These are phyloP conservation scores for Ceyx cyanopectus DNA, from an alignment of 2,113 vertebrate species.

Conservation along the genomic window DNA sequence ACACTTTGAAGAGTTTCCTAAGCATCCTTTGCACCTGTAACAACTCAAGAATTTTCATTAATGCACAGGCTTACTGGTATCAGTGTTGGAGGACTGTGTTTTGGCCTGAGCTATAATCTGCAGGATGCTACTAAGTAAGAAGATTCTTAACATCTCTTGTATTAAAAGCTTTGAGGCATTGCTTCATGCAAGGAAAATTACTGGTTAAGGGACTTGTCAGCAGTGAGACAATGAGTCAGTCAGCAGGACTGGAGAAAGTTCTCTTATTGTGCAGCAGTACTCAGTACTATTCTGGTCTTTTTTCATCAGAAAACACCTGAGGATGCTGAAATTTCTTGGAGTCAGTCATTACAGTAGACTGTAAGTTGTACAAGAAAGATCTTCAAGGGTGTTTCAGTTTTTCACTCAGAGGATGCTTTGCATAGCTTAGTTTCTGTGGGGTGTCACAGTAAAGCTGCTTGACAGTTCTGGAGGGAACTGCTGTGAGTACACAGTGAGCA, in stretches of 20 bases:
- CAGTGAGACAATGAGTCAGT: neutral
- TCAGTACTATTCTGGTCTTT: neutral
- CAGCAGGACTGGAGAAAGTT: neutral
- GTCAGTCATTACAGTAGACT: neutral
- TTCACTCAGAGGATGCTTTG: neutral
- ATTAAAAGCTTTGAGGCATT: neutral
- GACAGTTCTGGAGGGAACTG: neutral
- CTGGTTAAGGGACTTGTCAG: neutral
- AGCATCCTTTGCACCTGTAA: neutral
- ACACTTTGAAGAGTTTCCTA: neutral
- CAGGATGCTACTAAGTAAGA: neutral
- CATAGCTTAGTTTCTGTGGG: neutral
- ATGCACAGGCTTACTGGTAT: neutral
- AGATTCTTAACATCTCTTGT: neutral
- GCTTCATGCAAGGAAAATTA: neutral
- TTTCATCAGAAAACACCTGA: neutral
- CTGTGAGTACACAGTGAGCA: neutral
- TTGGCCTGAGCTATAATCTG: neutral
- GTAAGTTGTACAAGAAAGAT: neutral
- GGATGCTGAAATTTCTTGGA: neutral
- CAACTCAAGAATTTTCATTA: neutral
- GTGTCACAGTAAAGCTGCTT: neutral
- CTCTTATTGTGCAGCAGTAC: rapidly evolving
- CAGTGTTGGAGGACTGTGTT: neutral
- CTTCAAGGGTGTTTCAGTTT: rapidly evolving